These are phyloP conservation scores for Ceratoteleas bidentatus DNA, from an alignment of 1,140 invertebrate genomes.

Conservation along the genomic window DNA sequence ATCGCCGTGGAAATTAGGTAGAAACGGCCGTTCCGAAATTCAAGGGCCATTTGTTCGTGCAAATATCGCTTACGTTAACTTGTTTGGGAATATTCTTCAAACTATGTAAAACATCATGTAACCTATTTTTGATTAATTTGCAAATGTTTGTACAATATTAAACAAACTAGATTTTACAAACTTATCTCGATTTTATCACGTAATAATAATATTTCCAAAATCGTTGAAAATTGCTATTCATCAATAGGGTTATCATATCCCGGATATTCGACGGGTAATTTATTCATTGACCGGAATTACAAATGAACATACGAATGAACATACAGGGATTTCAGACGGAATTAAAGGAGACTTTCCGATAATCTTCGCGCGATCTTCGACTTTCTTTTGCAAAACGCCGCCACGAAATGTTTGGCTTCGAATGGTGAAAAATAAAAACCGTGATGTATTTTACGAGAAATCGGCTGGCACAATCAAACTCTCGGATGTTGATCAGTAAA, in stretches of 20 bases:
- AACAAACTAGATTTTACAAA: too few relatives aligned
- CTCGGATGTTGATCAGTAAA: constrained; percentile 21
- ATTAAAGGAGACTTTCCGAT: constrained; percentile 21
- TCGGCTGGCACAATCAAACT: neutral
- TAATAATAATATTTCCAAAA: neutral
- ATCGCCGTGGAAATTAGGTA: neutral
- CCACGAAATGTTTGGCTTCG: neutral
- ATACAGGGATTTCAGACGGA: constrained; percentile 14
- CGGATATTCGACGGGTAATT: constrained; percentile 23
- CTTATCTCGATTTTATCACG: neutral
- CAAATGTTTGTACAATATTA: too few relatives aligned
- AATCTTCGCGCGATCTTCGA: neutral
- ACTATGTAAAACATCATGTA: too few relatives aligned
- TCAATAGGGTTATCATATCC: constrained; percentile 1
- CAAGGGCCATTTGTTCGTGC: too few relatives aligned
- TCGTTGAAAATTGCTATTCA: neutral
- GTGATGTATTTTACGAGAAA: too few relatives aligned
- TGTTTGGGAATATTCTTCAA: too few relatives aligned
- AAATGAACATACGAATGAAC: constrained; percentile 17
- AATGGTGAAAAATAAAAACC: too few relatives aligned
- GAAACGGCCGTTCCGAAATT: too few relatives aligned
- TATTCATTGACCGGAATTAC: constrained; percentile 30
- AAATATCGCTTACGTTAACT: too few relatives aligned
- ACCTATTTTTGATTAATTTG: too few relatives aligned
- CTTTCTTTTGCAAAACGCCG: constrained; percentile 5